These are phyloP conservation scores for Hephaestus fuliginosus DNA, from an alignment of 2,797 vertebrate species.

Conservation along the genomic window DNA sequence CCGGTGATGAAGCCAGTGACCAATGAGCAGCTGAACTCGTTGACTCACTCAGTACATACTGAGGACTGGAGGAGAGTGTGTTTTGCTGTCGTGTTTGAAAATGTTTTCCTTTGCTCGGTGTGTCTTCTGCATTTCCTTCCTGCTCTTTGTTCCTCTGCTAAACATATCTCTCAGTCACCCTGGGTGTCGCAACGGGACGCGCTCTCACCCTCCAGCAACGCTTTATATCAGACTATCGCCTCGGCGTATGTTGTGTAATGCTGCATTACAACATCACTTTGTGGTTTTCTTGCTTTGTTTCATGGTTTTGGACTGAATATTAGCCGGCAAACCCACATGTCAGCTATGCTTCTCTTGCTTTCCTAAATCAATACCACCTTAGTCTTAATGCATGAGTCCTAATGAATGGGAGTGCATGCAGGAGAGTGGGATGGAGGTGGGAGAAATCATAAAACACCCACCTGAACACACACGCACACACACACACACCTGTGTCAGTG, in stretches of 20 bases:
- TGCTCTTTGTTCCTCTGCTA: constrained; percentile 78
- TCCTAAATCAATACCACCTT: constrained; percentile 49
- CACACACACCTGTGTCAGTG: constrained; percentile 46
- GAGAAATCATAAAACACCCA: constrained; percentile 45
- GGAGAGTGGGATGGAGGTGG: constrained; percentile 27
- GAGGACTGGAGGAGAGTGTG: constrained; percentile 40
- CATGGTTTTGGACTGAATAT: constrained; percentile 27
- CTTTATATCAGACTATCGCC: constrained; percentile 62
- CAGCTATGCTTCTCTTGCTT: constrained; percentile 24
- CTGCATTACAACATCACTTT: constrained; percentile 49
- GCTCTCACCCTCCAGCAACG: constrained; percentile 68
- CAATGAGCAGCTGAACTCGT: constrained; percentile 37
- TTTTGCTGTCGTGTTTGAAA: constrained; percentile 68
- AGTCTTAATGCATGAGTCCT: constrained; percentile 46
- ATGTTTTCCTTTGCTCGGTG: constrained; percentile 69
- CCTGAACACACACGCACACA: constrained; percentile 15
- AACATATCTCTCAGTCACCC: constrained; percentile 73
- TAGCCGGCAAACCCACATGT: background rate
- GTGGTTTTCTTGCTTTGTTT: constrained; percentile 51
- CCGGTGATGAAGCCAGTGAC: constrained; percentile 32
- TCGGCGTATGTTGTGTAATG: constrained; percentile 56
- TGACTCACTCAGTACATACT: constrained; percentile 27
- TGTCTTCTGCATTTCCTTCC: constrained; percentile 79
- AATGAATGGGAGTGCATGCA: constrained; percentile 52
- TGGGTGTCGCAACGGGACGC: constrained; percentile 73